Percentiles rank a stretch among this genome's conserved stretches.
These are phyloP conservation scores for Smittia aterrima DNA, from an alignment of 2,888 invertebrate species.

Conservation along the genomic window DNA sequence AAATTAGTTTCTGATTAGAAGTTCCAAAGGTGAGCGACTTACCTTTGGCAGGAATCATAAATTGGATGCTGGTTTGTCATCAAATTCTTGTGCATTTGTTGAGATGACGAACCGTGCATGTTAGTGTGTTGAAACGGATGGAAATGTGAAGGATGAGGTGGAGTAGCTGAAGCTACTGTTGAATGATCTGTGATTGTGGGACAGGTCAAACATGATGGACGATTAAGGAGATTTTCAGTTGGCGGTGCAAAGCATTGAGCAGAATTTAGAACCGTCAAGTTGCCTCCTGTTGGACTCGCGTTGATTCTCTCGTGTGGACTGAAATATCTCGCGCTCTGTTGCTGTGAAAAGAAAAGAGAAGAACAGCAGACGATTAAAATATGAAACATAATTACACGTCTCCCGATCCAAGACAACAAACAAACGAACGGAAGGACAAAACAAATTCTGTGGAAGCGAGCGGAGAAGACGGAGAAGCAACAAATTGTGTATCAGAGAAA, in stretches of 20 bases:
- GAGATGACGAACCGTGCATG: neutral
- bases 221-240: conserved; percentile 52
- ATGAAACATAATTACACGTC: conserved; percentile 16
- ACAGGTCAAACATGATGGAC: conserved; percentile 53
- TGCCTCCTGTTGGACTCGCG: conserved; percentile 46
- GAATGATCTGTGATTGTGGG: conserved; percentile 44
- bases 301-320: conserved; percentile 53
- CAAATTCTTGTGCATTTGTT: conserved; percentile 11
- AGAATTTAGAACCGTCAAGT: conserved; percentile 32
- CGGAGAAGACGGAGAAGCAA: neutral
- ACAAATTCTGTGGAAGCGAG: neutral
- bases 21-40: no score
- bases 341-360: conserved; percentile 47
- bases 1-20: neutral
- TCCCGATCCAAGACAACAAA: neutral
- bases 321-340: conserved; percentile 57
- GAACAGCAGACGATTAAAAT: conserved; percentile 5
- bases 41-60: conserved; percentile 38
- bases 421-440: neutral
- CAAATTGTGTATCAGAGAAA: conserved; percentile 40
- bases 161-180: neutral
- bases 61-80: conserved; percentile 34
- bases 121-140: conserved; percentile 29
- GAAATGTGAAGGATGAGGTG: conserved; percentile 8
- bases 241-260: conserved; percentile 48